Conservation (phyloP, 1,140 invertebrate species). For the Galleria mellonella region DNA sequence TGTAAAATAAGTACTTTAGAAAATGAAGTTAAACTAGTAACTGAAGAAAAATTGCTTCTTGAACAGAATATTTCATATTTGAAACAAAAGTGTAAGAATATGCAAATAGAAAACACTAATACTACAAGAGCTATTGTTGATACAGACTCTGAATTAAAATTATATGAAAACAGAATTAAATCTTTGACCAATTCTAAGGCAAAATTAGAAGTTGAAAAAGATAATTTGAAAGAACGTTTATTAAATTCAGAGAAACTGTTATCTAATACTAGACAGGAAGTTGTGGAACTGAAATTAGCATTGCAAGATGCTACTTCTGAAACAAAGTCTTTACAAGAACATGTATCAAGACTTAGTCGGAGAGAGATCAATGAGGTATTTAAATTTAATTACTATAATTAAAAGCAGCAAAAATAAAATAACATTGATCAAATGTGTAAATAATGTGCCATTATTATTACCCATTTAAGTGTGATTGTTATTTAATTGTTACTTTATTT, state of each 20-base stretch:
- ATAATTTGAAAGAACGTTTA: slow-evolving; percentile 46
- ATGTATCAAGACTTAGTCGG: slow-evolving; percentile 37
- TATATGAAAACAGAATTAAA: slow-evolving; percentile 65
- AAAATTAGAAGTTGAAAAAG: slow-evolving; percentile 47
- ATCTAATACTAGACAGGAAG: slow-evolving; percentile 62
- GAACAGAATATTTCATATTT: slow-evolving; percentile 64
- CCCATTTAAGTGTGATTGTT: slow-evolving; percentile 15
- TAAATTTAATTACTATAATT: slow-evolving; percentile 3
- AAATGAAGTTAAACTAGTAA: slow-evolving; percentile 61
- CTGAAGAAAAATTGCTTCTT: slow-evolving; percentile 55
- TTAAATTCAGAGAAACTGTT: slow-evolving; percentile 59
- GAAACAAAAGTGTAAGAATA: slow-evolving; percentile 65
- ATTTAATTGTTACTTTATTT: slow-evolving; percentile 15
- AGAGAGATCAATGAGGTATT: slow-evolving; percentile 40
- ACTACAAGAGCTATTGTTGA: slow-evolving; percentile 32
- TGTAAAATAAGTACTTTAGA: slow-evolving; percentile 59
- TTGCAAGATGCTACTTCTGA: slow-evolving; percentile 68
- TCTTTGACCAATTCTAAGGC: slow-evolving; percentile 46
- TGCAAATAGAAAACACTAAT: slow-evolving; percentile 45
- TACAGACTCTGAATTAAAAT: slow-evolving; percentile 57
- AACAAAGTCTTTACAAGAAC: slow-evolving; percentile 56
- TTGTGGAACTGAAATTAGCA: slow-evolving; percentile 65
- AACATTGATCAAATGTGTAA: too few species aligned
- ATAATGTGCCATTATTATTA: too few species aligned
- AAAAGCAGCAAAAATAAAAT: too few species aligned